Evolutionary conservation across 1,140 invertebrate species (phyloP).

Genomic region (Chrysomallon squamiferum): DNA sequence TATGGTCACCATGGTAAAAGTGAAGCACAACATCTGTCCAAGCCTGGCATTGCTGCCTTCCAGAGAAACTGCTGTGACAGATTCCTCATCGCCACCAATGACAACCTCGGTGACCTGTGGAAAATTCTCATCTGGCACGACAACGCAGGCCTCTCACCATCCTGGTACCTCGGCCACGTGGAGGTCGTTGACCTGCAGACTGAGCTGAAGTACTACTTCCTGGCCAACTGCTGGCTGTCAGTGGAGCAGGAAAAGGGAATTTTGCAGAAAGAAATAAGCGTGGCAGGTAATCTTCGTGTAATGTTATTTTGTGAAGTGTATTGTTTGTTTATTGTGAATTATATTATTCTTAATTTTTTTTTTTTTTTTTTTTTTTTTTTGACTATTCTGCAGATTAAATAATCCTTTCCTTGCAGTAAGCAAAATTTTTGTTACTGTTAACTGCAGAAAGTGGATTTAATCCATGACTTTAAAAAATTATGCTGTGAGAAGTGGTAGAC

Average conservation of each 20-base stretch:
- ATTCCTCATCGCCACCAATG: conserved; percentile 49
- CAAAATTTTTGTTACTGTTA: too few species aligned
- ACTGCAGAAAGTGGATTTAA: too few species aligned
- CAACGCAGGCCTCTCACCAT: conserved; percentile 51
- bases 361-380: too few species aligned
- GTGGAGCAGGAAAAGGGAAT: conserved; percentile 42
- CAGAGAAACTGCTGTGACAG: conserved; percentile 48
- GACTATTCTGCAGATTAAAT: too few species aligned
- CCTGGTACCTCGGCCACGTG: conserved; percentile 51
- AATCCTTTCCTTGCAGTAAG: too few species aligned
- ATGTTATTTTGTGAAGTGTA: too few species aligned
- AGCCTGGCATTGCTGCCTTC: conserved; percentile 39
- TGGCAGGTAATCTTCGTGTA: conserved; percentile 39
- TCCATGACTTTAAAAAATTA: too few species aligned
- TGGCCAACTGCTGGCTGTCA: conserved; percentile 48
- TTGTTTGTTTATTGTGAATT: too few species aligned
- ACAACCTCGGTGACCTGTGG: conserved; percentile 43
- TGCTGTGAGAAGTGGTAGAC: too few species aligned
- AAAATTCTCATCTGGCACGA: conserved; percentile 57
- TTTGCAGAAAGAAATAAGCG: conserved; percentile 47
- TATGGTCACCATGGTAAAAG: conserved; percentile 49
- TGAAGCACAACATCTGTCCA: conserved; percentile 40
- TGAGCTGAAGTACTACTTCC: conserved; percentile 46
- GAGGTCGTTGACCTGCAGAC: conserved; percentile 52
- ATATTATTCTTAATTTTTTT: too few species aligned